A percentile compares a stretch with the other conserved stretches of the same genome.
Evolutionary conservation across 2,113 vertebrate genomes (phyloP).

Genomic region (Ibidorhyncha struthersii): DNA sequence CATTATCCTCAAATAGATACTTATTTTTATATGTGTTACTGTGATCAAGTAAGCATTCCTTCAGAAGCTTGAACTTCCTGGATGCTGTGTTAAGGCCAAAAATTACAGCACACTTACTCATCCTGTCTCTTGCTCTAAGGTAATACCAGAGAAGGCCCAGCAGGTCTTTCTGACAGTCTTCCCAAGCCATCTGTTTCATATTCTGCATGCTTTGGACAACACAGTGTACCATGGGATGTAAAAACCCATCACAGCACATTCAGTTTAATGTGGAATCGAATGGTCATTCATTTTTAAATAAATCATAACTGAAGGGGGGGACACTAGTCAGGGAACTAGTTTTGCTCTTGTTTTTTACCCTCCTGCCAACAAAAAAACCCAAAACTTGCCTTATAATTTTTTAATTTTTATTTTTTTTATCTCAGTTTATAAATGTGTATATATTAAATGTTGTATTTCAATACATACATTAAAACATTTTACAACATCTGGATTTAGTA

Average conservation of each 20-base stretch:
- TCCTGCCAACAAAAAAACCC: fast-evolving
- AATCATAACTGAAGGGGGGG: neutral
- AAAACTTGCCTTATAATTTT: fast-evolving
- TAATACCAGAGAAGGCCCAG: constrained; percentile 47
- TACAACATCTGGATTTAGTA: neutral
- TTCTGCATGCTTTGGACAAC: neutral
- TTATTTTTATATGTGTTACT: neutral
- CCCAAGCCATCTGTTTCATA: constrained; percentile 43
- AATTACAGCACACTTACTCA: constrained; percentile 36
- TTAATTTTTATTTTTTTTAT: neutral
- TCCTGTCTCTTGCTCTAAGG: constrained; percentile 5
- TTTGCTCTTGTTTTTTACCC: neutral
- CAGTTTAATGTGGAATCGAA: neutral
- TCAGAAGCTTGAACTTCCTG: neutral
- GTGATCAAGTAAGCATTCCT: neutral
- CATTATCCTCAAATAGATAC: neutral
- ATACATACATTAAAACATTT: neutral
- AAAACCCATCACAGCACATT: neutral
- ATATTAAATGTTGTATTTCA: neutral
- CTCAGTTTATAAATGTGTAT: neutral
- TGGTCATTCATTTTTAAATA: constrained; percentile 2
- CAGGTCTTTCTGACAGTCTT: constrained; percentile 26
- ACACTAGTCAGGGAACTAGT: neutral
- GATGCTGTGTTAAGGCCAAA: neutral
- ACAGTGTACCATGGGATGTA: neutral